Percentiles rank a stretch among this genome's conserved stretches.
These are phyloP conservation scores for Toxostoma redivivum DNA, from an alignment of 2,113 vertebrate genomes.

Conservation along the genomic window DNA sequence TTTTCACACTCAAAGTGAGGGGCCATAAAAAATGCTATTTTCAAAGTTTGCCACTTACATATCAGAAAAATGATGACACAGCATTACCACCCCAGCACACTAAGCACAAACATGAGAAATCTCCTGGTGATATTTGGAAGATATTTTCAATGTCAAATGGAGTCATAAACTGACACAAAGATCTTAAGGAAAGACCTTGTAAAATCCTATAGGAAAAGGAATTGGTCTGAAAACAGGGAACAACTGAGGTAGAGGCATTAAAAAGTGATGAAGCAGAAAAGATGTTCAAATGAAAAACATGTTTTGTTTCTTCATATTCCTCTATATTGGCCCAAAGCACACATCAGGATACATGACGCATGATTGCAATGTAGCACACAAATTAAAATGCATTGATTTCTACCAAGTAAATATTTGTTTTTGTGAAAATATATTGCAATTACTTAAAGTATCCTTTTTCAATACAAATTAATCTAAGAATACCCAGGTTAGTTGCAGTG, in stretches of 20 bases:
- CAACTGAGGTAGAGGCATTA: neutral
- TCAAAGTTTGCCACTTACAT: neutral
- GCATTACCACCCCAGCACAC: neutral
- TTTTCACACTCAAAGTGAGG: neutral
- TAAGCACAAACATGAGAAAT: neutral
- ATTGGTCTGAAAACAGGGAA: neutral
- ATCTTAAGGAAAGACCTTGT: neutral
- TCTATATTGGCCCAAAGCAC: neutral
- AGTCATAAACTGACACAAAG: neutral
- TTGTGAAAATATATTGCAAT: constrained; percentile 16
- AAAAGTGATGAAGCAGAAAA: neutral
- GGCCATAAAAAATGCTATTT: neutral
- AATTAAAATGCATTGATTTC: constrained; percentile 35
- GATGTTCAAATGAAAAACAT: neutral
- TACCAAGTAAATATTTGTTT: neutral
- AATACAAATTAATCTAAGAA: neutral
- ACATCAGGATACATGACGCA: neutral
- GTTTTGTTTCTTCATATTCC: neutral
- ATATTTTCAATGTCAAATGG: neutral
- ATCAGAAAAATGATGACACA: neutral
- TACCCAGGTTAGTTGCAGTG: neutral
- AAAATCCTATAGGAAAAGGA: neutral
- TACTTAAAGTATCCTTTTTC: constrained; percentile 6
- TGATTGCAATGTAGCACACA: neutral
- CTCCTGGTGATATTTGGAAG: neutral